phyloP scores from a whole-genome alignment of 1,140 invertebrate species.

The Heliconius himera region DNA sequence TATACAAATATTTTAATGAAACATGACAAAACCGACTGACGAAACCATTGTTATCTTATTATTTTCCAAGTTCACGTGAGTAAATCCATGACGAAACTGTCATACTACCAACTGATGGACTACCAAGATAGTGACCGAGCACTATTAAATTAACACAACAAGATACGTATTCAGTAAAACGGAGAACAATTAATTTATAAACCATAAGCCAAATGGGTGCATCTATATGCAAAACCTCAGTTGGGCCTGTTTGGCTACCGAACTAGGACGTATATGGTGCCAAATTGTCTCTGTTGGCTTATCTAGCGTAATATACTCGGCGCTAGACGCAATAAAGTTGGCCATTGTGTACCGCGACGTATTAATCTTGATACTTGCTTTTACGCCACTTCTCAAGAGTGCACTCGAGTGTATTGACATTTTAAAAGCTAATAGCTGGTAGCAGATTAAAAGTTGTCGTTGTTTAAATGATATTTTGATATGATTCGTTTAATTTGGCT shows the following conservation, averaged over 20 bases:
- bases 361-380: conserved; percentile 50
- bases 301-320: conserved; percentile 73
- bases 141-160: conserved; percentile 36
- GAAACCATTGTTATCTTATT: background rate
- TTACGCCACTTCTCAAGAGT: conserved; percentile 33
- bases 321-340: conserved; percentile 72
- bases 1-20: background rate
- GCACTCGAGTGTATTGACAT: conserved; percentile 31
- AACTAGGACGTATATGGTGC: conserved; percentile 74
- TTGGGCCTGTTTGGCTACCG: conserved; percentile 69
- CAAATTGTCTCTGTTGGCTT: conserved; percentile 79
- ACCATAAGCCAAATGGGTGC: conserved; percentile 74
- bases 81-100: background rate
- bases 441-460: background rate
- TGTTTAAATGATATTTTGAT: conserved; percentile 12
- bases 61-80: background rate
- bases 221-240: conserved; percentile 79
- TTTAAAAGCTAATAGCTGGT: conserved; percentile 17
- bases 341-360: conserved; percentile 62
- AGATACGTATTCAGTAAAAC: conserved; percentile 62
- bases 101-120: background rate
- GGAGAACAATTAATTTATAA: conserved; percentile 75
- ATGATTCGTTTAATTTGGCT: conserved; percentile 10
- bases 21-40: background rate
- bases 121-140: background rate